Percentiles rank a stretch among this genome's conserved stretches.
Evolutionary conservation across 2,797 vertebrate species (phyloP).

Genomic region (Melanotaenia nigrans): DNA sequence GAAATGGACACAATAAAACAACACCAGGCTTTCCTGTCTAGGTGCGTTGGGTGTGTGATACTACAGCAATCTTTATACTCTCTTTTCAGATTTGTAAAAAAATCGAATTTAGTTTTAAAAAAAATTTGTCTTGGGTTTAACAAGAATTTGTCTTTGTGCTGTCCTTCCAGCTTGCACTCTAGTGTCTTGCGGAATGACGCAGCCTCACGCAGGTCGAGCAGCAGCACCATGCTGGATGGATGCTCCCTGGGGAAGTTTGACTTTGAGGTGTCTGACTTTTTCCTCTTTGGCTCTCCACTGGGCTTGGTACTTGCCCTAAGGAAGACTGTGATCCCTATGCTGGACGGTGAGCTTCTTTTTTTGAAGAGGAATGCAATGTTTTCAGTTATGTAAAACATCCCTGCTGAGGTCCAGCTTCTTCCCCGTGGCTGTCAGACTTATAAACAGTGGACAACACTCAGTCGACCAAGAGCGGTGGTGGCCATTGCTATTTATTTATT

Average conservation of each 20-base stretch:
- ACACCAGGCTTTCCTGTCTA: slow-evolving; percentile 97
- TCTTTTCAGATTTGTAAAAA: slow-evolving; percentile 6
- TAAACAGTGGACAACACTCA: too few relatives aligned
- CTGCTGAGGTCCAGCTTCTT: too few relatives aligned
- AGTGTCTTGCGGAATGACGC: slow-evolving; percentile 88
- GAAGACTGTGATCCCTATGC: slow-evolving; percentile 93
- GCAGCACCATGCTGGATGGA: slow-evolving; percentile 90
- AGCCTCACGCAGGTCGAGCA: slow-evolving; percentile 87
- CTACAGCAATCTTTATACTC: not conserved
- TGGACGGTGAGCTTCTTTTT: slow-evolving; percentile 87
- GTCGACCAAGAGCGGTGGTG: too few relatives aligned
- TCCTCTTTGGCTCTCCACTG: slow-evolving; percentile 96
- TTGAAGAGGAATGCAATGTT: not conserved
- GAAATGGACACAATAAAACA: slow-evolving; percentile 97
- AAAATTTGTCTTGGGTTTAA: slow-evolving; percentile 25
- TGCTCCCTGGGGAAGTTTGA: slow-evolving; percentile 90
- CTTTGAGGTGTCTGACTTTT: slow-evolving; percentile 96
- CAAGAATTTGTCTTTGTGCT: slow-evolving; percentile 38
- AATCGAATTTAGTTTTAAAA: not conserved
- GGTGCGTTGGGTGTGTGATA: slow-evolving; percentile 70
- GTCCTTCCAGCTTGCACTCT: slow-evolving; percentile 89
- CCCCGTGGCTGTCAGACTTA: too few relatives aligned
- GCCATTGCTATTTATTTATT: too few relatives aligned
- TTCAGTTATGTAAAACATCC: not conserved
- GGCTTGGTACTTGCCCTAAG: slow-evolving; percentile 95